These are phyloP conservation scores for Eurypyga helias DNA, from an alignment of 2,113 vertebrate species.

Conservation along the genomic window DNA sequence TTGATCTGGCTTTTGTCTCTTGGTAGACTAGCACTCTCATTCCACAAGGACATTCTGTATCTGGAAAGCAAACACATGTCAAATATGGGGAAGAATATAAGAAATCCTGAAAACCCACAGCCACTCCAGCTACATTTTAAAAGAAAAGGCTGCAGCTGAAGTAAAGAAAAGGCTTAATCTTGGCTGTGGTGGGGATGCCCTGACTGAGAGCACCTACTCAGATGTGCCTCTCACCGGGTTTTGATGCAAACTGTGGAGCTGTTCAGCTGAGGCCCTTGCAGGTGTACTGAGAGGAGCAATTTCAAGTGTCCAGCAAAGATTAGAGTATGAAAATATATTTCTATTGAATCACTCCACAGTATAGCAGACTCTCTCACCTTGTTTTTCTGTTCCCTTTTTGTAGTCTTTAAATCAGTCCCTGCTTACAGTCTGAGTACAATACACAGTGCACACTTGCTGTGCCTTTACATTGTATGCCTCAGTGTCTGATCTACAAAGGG, in stretches of 20 bases:
- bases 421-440: background rate
- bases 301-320: background rate
- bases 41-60: conserved; percentile 42
- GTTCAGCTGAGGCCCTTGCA: background rate
- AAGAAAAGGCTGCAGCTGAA: background rate
- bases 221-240: background rate
- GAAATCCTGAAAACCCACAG: background rate
- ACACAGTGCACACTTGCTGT: background rate
- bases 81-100: conserved; percentile 3
- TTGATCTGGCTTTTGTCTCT: conserved; percentile 44
- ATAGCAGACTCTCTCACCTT: background rate
- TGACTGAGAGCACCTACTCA: background rate
- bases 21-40: background rate
- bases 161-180: background rate
- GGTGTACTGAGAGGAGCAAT: background rate
- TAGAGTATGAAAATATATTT: background rate
- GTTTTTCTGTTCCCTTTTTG: background rate
- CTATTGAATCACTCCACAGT: background rate
- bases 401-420: background rate
- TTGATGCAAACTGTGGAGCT: background rate
- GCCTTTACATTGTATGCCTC: background rate
- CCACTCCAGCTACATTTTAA: background rate
- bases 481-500: background rate
- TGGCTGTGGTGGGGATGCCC: background rate
- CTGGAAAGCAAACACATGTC: conserved; percentile 9